Base-by-base conservation (phyloP, 23 tunicate species). In the Clavelina lepadiformis region DNA sequence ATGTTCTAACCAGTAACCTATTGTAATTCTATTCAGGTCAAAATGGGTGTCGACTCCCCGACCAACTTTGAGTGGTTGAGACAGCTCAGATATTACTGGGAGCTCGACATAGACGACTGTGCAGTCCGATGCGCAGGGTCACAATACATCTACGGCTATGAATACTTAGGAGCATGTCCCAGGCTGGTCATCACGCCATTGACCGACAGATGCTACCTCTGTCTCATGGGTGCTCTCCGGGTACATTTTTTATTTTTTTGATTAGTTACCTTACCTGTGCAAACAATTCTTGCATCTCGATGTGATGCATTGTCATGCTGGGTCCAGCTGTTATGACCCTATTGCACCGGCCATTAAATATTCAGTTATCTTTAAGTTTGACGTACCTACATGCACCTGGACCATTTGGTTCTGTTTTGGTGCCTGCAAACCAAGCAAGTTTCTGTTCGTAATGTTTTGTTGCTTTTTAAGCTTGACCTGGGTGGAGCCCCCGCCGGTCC, bases 401-500 rank as follows among this genome's bases (percentile, higher is more conserved):
- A n/a, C n/a, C n/a, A n/a, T n/a, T n/a, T n/a, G n/a, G n/a, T n/a
- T n/a, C n/a, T n/a, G n/a, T n/a, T n/a, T n/a, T n/a, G n/a, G n/a
- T n/a, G n/a, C n/a, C n/a, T n/a, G n/a, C n/a, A n/a, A n/a, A n/a
- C n/a, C n/a, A n/a, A n/a, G n/a, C n/a, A n/a, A n/a, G n/a, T n/a
- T n/a, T n/a, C n/a, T n/a, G n/a, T n/a, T n/a, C n/a, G n/a, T n/a
- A n/a, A n/a, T n/a, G n/a, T n/a, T n/a, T n/a, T n/a, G n/a, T n/a
- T n/a, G n/a, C n/a, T n/a, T n/a, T n/a, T n/a, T n/a, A 63, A 93
- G 94, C 94, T 93, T 30, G 99, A 93, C 56, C 73, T 93, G 35
- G 99, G 99, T 20, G 99, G 99, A 2, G 99, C 99, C 0, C 99
- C 99, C 2, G 99, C 99, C 44, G 99, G 99, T 20, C 99, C 99